phyloP scores from a whole-genome alignment of 1,140 invertebrate species.

The Apis dorsata region DNA sequence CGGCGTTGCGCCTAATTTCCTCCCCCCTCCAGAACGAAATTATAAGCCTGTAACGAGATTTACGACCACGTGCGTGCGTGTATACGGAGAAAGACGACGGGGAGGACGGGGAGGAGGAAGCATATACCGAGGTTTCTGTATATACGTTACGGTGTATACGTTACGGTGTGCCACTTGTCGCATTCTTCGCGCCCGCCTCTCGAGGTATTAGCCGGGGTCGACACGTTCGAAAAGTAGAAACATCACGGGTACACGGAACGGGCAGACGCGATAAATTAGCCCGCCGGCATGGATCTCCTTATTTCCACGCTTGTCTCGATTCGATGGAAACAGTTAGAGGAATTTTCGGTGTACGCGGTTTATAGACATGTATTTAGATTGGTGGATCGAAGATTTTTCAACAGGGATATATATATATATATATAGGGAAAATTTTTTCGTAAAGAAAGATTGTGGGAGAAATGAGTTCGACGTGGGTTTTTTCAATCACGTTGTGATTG shows the following conservation, averaged over 20 bases:
- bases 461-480: no score
- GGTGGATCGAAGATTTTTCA: no score
- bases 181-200: constrained; percentile 35
- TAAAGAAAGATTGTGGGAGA: no score
- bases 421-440: no score
- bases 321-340: constrained; percentile 33
- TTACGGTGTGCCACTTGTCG: constrained; percentile 34
- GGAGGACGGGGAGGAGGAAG: not conserved
- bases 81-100: constrained; percentile 17
- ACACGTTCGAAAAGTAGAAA: constrained; percentile 45
- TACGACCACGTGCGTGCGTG: constrained; percentile 61
- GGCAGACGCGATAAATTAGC: constrained; percentile 43
- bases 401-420: no score
- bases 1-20: constrained; percentile 65
- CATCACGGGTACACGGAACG: constrained; percentile 32
- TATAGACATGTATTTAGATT: no score
- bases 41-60: constrained; percentile 68
- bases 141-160: not conserved
- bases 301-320: constrained; percentile 39
- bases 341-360: constrained; percentile 31
- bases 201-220: constrained; percentile 21
- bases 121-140: not conserved
- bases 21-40: constrained; percentile 62
- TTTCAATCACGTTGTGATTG: no score
- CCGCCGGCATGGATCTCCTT: constrained; percentile 17